Percentiles rank a stretch among this genome's conserved stretches.
These are phyloP conservation scores for Amblyopsis hoosieri DNA, from an alignment of 2,797 vertebrate species.

Conservation along the genomic window DNA sequence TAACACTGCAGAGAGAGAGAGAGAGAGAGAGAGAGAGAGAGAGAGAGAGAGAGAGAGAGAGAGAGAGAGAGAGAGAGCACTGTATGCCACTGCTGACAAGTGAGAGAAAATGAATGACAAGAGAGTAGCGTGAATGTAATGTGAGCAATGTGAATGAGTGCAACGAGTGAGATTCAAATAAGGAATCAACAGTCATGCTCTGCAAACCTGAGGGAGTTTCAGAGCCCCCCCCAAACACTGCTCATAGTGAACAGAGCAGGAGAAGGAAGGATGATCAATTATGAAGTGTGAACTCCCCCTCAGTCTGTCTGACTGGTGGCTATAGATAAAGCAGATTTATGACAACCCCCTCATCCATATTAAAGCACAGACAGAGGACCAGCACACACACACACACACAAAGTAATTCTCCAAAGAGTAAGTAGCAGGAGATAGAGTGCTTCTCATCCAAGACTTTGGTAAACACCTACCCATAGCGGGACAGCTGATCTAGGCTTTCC, in stretches of 20 bases:
- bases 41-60: constrained; percentile 18
- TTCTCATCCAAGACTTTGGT: constrained; percentile 32
- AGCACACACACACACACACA: constrained; percentile 48
- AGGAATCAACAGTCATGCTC: too few species aligned
- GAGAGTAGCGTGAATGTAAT: too few species aligned
- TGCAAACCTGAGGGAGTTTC: too few species aligned
- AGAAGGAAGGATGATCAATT: constrained; percentile 74
- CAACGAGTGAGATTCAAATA: too few species aligned
- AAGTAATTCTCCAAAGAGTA: constrained; percentile 43
- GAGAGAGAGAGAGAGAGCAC: constrained; percentile 16
- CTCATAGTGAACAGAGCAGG: constrained; percentile 59
- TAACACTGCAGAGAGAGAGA: constrained; percentile 1
- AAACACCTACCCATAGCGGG: too few species aligned
- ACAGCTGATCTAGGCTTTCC: too few species aligned
- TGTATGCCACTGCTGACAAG: not conserved
- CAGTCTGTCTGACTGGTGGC: constrained; percentile 70
- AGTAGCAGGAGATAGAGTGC: constrained; percentile 28
- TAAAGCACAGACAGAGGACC: constrained; percentile 53
- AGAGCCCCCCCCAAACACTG: constrained; percentile 22
- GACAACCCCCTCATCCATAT: constrained; percentile 72
- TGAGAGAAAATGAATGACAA: too few species aligned
- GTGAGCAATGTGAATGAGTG: not conserved
- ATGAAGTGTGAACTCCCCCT: constrained; percentile 72
- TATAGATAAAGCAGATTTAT: constrained; percentile 75
- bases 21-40: constrained; percentile 12